Base-by-base conservation (phyloP, 2,888 invertebrate genomes). In the Amiota mariae region DNA sequence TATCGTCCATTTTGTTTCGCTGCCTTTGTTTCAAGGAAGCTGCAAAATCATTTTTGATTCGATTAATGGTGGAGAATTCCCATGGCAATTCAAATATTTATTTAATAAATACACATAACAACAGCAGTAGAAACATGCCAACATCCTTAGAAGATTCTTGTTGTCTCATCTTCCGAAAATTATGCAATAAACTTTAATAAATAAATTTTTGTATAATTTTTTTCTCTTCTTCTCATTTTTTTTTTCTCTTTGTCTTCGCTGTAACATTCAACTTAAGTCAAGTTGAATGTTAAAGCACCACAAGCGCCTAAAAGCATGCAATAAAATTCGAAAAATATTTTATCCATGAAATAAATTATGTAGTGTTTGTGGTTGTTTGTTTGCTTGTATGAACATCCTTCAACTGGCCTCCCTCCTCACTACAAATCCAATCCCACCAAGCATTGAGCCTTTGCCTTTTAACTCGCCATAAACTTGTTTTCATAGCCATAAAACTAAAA, bases 401-500 rank as follows among this genome's bases (percentile, higher is more conserved):
- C 36, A 36, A 36, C 36, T 36, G 6, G 36, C 36, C 36, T 36
- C 36, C 36, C 36, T 24, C 24, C 24, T 24, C 24, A 24, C 24
- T 36, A 36, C 8, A 6, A 36, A 36, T 36, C 36, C 36, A 36
- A 36, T 36, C 36, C 36, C 36, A 36, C 36, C 36, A 36, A 36
- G 0, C 36, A 6, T 36, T 36, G 6, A 36, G 36, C 36, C 36
- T 36, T 36, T 36, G 36, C 6, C 36, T 36, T 36, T 36, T 36
- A 36, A 36, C 36, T 36, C 51, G 54, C 46, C 67, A 54, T 68
- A 20, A 68, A 68, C 54, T 24, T 68, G 67, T 66, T 66, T 18
- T 18, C 18, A 24, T 51, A 54, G 67, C 47, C 67, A 68, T 68
- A 68, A 68, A 68, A 68, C 67, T 68, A 24, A 68, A 66, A 49